phyloP scores from a whole-genome alignment of 2,113 vertebrate genomes.

The Lasiurus borealis region DNA sequence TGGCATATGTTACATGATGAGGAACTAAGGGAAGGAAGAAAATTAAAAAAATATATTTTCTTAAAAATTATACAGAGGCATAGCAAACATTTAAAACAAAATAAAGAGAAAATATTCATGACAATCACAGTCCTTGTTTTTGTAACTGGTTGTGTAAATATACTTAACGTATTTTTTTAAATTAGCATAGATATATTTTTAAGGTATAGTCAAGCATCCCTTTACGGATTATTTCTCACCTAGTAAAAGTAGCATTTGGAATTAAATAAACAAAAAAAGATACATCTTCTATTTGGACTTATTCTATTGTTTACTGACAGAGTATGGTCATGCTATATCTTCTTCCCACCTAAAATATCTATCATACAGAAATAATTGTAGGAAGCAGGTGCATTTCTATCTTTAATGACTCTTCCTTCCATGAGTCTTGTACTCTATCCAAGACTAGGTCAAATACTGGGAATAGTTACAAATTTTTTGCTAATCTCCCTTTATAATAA shows the following conservation, averaged over 20 bases:
- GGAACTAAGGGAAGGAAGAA: background rate
- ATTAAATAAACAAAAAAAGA: background rate
- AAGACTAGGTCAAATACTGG: background rate
- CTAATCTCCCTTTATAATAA: background rate
- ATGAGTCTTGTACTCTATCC: background rate
- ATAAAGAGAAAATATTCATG: background rate
- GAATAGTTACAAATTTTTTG: background rate
- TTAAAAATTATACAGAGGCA: background rate
- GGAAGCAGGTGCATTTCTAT: background rate
- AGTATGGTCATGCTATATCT: background rate
- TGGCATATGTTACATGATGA: background rate
- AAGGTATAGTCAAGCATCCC: background rate
- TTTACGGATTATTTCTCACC: background rate
- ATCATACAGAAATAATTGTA: background rate
- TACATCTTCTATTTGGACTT: background rate
- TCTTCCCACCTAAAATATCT: background rate
- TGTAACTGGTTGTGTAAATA: background rate
- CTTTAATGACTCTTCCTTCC: background rate
- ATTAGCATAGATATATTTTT: background rate
- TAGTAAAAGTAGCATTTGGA: background rate
- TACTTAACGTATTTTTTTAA: too few relatives aligned
- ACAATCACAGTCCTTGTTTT: background rate
- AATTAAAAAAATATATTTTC: background rate
- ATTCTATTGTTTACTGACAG: background rate
- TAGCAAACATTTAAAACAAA: background rate